Base-by-base conservation (phyloP, 2,797 vertebrate species). In the Astyanax mexicanus region DNA sequence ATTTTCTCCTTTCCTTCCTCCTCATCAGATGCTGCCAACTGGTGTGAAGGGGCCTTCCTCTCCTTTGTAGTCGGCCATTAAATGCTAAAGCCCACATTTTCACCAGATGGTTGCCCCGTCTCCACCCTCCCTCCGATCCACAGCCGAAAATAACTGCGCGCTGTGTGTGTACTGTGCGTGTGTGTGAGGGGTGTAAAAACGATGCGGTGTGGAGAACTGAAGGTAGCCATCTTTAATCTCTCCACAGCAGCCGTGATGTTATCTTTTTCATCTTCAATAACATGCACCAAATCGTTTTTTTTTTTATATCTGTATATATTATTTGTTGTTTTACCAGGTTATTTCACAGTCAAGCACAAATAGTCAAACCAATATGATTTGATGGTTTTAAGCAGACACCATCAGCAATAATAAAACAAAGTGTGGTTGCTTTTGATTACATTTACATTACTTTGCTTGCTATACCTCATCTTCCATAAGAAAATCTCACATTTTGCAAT, bases 91-190 rank as follows among this genome's bases (percentile, higher is more conserved):
- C 64, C 77, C 72, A 67, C 81, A 78, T 69, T 78, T 81, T 65
- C 73, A 83, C 80, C 84, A 86, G 84, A 86, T 85, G 85, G 81
- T 85, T 81, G 76, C 81, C 81, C 71, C 68, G 67, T 77, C 69
- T 64, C 76, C 61, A 74, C 73, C 70, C 69, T 81, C 54, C 55
- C 75, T n/a, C 19, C 49, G 76, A 60, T 68, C 78, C 69, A 69
- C 71, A 32, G 35, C 72, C 44, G 69, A 74, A 81, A 83, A 84
- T 78, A 84, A 81, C 54, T 27, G 61, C 69, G n/a, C 17, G 55
- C n/a, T 74, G 44, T 77, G 61, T 64, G 42, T 1, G 19, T 52
- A 15, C n/a, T 21, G 29, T 12, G 65, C 68, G 52, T 69, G 57
- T 51, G 47, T 51, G 47, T 51, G 5, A 32, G 32, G 29, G 32